Evolutionary conservation across 2,797 vertebrate genomes (phyloP).

Genomic region (Notamacropus eugenii): DNA sequence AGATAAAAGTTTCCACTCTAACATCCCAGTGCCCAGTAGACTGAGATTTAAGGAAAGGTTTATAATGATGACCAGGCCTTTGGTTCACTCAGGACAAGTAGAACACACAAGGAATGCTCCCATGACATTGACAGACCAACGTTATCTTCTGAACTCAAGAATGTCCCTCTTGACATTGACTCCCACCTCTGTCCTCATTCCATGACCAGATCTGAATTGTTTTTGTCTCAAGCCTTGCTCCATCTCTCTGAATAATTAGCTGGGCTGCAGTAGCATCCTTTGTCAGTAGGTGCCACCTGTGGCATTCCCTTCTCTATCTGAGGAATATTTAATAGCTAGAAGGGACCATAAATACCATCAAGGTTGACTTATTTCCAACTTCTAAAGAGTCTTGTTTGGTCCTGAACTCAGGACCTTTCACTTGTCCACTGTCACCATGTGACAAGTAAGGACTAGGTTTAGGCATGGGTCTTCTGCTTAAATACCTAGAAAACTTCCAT

Average conservation of each 20-base stretch:
- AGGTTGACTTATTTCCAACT: neutral
- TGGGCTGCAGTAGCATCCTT: neutral
- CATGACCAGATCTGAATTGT: neutral
- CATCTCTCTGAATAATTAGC: neutral
- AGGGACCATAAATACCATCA: neutral
- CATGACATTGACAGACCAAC: too few relatives aligned
- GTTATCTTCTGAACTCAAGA: neutral
- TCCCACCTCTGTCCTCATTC: neutral
- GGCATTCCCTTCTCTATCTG: neutral
- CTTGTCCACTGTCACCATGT: neutral
- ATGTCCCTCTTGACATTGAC: neutral
- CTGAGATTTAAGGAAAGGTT: neutral
- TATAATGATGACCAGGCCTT: neutral
- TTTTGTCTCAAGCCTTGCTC: neutral
- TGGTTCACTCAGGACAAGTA: neutral
- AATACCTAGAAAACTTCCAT: neutral
- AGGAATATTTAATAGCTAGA: neutral
- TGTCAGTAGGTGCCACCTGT: neutral
- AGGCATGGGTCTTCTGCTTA: neutral
- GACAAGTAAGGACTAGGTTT: neutral
- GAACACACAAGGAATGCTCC: neutral
- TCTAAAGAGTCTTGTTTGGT: neutral
- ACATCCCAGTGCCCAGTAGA: neutral
- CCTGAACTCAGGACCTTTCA: neutral
- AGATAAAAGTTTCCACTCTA: neutral